Evolutionary conservation across 2,797 vertebrate species (phyloP).

Genomic region (Poecilia picta): DNA sequence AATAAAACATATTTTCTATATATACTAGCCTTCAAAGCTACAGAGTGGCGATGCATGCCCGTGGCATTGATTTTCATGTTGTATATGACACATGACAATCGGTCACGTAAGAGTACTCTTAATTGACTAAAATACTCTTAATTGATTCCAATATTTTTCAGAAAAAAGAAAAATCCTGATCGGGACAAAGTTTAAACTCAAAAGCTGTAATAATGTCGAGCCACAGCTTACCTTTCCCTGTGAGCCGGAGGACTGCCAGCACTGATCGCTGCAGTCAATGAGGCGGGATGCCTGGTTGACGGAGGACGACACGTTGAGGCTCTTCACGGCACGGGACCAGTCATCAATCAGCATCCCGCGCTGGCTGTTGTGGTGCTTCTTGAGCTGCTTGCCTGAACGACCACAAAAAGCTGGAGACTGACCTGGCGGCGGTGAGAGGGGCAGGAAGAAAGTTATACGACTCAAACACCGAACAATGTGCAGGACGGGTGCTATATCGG

Average conservation of each 20-base stretch:
- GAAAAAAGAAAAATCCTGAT: background rate
- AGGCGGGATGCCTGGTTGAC: conserved; percentile 94
- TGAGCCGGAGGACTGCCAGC: conserved; percentile 98
- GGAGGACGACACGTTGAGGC: conserved; percentile 92
- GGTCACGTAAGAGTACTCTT: no score
- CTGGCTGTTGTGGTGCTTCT: conserved; percentile 90
- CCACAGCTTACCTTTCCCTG: conserved; percentile 91
- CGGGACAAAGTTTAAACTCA: background rate
- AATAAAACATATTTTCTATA: no score
- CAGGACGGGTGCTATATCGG: background rate
- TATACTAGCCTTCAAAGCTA: background rate
- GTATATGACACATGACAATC: background rate
- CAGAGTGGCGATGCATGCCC: background rate
- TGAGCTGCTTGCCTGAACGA: conserved; percentile 95
- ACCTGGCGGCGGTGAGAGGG: conserved; percentile 74
- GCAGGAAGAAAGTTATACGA: background rate
- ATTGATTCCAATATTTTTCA: background rate
- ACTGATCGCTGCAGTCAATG: conserved; percentile 93
- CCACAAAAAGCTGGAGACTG: conserved; percentile 94
- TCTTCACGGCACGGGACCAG: conserved; percentile 96
- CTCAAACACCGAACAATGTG: background rate
- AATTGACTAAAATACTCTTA: background rate
- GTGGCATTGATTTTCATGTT: background rate
- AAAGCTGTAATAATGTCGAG: conserved; percentile 7
- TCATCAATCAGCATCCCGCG: conserved; percentile 95